Base-by-base conservation (phyloP, 2,888 invertebrate genomes). In the Dynastes grantii region DNA sequence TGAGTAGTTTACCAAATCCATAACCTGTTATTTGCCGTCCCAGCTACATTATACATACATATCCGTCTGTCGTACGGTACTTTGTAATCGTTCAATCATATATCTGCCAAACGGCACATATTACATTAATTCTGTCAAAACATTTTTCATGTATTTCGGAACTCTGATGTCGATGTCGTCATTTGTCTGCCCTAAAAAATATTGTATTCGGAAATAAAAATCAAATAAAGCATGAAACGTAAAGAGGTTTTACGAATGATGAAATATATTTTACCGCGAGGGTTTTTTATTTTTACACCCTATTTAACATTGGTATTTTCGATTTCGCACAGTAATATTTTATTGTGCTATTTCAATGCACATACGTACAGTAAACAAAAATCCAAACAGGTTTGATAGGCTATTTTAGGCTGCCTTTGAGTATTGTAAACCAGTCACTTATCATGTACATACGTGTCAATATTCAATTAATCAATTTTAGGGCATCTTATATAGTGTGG, bases 101-200 rank as follows among this genome's bases (percentile, higher is more conserved):
- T 51, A 22, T 73, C 16, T 73, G 58, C 40, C 73, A 73, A 73
- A 73, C 58, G 45, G 58, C 37, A 40, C 45, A 73, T 61, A 58
- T 73, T 73, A 58, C 40, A 73, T 73, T 73, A 58, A 61, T 73
- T 55, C 58, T 22, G 51, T 40, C 51, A 58, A 58, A 73, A 58
- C 58, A 45, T 58, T 73, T 58, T 73, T 73, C 58, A 58, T 73
- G 40, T 73, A 73, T 58, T 58, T 40, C 58, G 11, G 22, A 45
- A 73, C 16, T 11, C 58, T 40, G 58, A 40, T 73, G 27, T 58
- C 58, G 55, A 73, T 58, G 27, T 73, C 51, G 58, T 58, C 55
- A 22, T 58, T 16, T 73, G 45, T 53, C 58, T 73, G 16, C 29
- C 37, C 32, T 29, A 22, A 73, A 68, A 73, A 73, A 40, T 73